phyloP scores from a whole-genome alignment of 2,888 invertebrate genomes.

The Thera britannica region DNA sequence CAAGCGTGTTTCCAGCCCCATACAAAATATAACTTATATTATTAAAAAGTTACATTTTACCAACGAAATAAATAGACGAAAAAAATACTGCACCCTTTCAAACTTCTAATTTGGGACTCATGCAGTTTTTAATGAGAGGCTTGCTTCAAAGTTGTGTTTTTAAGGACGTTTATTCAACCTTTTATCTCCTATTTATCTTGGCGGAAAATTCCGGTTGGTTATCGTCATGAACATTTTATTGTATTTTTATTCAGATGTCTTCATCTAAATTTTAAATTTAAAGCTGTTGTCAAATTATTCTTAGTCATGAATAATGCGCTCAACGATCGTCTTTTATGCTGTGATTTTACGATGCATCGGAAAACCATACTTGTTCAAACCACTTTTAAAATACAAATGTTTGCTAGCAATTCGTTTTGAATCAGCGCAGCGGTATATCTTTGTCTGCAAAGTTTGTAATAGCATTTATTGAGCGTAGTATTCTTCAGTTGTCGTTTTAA shows the following conservation, averaged over 20 bases:
- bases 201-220: conserved; percentile 15
- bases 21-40: no score
- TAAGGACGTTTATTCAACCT: neutral
- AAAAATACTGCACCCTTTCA: no score
- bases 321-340: conserved; percentile 20
- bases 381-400: neutral
- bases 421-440: neutral
- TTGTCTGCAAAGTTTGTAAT: no score
- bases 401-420: conserved; percentile 3
- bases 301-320: conserved; percentile 33
- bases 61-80: no score
- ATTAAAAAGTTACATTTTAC: no score
- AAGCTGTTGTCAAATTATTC: conserved; percentile 29
- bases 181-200: conserved; percentile 9
- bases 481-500: no score
- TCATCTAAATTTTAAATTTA: conserved; percentile 34
- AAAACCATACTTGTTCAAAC: neutral
- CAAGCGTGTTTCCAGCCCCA: no score
- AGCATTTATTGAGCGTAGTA: no score
- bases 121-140: neutral
- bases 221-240: conserved; percentile 29
- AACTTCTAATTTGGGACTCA: neutral
- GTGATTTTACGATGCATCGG: conserved; percentile 10
- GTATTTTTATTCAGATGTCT: conserved; percentile 33
- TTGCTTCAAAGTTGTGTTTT: neutral